phyloP scores from a whole-genome alignment of 2,797 vertebrate genomes.

The Aselliscus stoliczkanus region DNA sequence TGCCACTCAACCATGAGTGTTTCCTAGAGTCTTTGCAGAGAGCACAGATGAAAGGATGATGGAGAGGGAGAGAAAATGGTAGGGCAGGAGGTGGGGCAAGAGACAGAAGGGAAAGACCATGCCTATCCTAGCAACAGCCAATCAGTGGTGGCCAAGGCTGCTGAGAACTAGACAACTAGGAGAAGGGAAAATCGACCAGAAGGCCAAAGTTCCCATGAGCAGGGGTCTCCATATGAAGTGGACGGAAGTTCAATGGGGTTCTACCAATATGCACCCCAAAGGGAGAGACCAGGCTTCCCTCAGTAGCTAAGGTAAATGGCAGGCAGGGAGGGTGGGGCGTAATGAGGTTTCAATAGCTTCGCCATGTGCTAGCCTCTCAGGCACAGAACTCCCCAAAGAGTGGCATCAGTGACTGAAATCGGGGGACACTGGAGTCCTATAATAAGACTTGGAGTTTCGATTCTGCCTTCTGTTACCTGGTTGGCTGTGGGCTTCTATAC shows the following conservation, averaged over 20 bases:
- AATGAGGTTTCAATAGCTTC: rapidly evolving
- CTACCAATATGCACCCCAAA: not conserved
- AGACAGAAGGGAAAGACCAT: not conserved
- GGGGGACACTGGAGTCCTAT: not conserved
- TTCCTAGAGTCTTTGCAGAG: not conserved
- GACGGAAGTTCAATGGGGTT: not conserved
- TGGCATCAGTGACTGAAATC: rapidly evolving
- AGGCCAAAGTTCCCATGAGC: not conserved
- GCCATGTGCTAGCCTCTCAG: not conserved
- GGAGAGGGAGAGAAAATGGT: not conserved
- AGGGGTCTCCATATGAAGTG: not conserved
- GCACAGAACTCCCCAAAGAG: not conserved
- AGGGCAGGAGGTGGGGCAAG: not conserved
- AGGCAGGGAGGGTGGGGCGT: rapidly evolving
- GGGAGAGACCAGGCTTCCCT: not conserved
- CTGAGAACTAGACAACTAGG: not conserved
- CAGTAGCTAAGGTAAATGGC: conserved; percentile 11
- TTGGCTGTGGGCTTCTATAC: not conserved
- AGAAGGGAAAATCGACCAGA: not conserved
- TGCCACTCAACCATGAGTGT: not conserved
- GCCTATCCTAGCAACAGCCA: not conserved
- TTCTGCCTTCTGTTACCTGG: not conserved
- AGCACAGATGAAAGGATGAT: not conserved
- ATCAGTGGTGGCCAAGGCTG: not conserved
- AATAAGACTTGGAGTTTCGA: rapidly evolving